Percentiles rank a stretch among this genome's conserved stretches.
These are phyloP conservation scores for Menidia beryllina DNA, from an alignment of 2,113 vertebrate species.

Conservation along the genomic window DNA sequence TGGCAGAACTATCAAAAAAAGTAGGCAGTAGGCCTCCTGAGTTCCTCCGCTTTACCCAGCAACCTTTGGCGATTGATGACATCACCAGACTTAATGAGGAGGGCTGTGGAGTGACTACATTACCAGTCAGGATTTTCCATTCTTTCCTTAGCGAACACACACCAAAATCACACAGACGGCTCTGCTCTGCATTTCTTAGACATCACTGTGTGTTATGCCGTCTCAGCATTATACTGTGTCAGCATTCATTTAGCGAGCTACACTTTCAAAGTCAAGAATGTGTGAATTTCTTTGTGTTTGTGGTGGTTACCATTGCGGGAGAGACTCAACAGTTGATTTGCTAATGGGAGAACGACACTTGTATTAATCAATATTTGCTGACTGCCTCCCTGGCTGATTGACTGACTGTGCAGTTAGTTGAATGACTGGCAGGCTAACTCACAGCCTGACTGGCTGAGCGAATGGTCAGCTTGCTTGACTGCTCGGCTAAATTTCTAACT, in stretches of 20 bases:
- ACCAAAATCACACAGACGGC: constrained; percentile 2
- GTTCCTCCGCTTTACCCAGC: constrained; percentile 59
- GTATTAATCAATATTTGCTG: constrained; percentile 99
- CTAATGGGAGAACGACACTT: constrained; percentile 98
- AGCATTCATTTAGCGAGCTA: constrained; percentile 96
- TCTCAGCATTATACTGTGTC: constrained; percentile 90
- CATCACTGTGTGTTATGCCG: constrained; percentile 41
- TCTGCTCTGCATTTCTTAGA: constrained; percentile 44
- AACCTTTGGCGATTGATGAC: constrained; percentile 73
- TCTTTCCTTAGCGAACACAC: neutral
- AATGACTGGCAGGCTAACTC: constrained; percentile 52
- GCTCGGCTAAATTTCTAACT: constrained; percentile 35
- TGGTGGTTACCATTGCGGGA: constrained; percentile 86
- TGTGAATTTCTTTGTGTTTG: constrained; percentile 70
- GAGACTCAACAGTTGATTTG: constrained; percentile 99
- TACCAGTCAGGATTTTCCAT: constrained; percentile 45
- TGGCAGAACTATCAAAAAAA: no score
- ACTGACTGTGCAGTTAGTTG: constrained; percentile 57
- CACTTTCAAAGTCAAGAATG: constrained; percentile 79
- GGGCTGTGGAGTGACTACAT: constrained; percentile 56
- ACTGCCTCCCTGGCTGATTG: constrained; percentile 86
- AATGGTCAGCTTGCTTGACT: constrained; percentile 30
- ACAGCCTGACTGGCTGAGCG: constrained; percentile 34
- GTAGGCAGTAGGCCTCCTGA: constrained; percentile 45
- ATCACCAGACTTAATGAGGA: constrained; percentile 66